Conservation (phyloP, 2,797 vertebrate species). For the Amphiprion clarkii region DNA sequence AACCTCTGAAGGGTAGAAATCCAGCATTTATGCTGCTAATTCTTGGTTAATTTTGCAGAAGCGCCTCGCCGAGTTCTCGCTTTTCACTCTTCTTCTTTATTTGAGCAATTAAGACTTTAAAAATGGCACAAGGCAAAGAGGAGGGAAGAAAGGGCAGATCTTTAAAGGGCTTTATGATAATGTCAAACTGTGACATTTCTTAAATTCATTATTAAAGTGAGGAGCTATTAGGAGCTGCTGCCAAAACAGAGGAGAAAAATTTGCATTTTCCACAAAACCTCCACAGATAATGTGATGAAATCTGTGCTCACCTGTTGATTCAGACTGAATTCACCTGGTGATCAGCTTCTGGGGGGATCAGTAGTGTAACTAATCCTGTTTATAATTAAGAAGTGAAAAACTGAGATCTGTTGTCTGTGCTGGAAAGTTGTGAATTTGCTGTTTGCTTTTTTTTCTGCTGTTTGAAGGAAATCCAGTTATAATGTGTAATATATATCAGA, state of each 20-base stretch:
- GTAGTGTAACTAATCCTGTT: no score
- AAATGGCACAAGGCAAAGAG: not conserved
- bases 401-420: no score
- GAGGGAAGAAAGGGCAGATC: not conserved
- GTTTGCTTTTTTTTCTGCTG: no score
- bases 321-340: not conserved
- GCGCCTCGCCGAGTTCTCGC: no score
- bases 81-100: not conserved
- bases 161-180: slow-evolving; percentile 24
- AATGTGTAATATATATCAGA: no score
- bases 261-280: not conserved
- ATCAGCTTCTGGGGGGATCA: not conserved
- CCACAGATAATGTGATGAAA: not conserved
- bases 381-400: no score
- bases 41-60: no score
- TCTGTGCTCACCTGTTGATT: not conserved
- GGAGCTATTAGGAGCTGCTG: not conserved
- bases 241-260: not conserved
- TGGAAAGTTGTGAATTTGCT: no score
- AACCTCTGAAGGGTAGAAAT: no score
- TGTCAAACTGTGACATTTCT: slow-evolving; percentile 44
- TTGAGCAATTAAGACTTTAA: not conserved
- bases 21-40: not conserved
- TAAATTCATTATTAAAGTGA: not conserved
- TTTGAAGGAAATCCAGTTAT: no score